A percentile compares a stretch with the other conserved stretches of the same genome.
Evolutionary conservation across 2,113 vertebrate genomes (phyloP).

Genomic region (Cynoglossus semilaevis): DNA sequence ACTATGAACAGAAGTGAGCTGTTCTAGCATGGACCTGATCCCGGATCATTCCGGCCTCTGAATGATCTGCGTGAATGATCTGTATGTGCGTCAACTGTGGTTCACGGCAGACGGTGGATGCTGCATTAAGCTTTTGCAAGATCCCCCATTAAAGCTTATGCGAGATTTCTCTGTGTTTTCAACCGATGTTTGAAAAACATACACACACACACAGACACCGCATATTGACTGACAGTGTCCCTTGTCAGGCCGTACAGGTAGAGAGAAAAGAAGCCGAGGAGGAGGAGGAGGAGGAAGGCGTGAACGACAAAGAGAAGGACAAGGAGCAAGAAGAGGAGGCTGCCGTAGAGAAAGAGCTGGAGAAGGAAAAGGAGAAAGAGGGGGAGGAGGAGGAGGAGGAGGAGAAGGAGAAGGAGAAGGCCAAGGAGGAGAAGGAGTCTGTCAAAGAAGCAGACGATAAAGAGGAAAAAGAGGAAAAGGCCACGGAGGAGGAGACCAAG

Average conservation of each 20-base stretch:
- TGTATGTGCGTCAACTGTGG: background rate
- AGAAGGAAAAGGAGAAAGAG: slow-evolving; percentile 28
- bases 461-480: slow-evolving; percentile 67
- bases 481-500: slow-evolving; percentile 77
- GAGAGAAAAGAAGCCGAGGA: slow-evolving; percentile 72
- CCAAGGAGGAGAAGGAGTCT: slow-evolving; percentile 66
- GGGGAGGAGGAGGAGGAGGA: slow-evolving; percentile 8
- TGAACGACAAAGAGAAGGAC: slow-evolving; percentile 48
- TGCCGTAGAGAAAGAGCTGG: slow-evolving; percentile 34
- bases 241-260: slow-evolving; percentile 75
- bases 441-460: slow-evolving; percentile 60
- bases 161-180: background rate
- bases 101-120: no score
- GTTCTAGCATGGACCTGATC: background rate
- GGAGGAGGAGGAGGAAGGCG: slow-evolving; percentile 73
- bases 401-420: slow-evolving; percentile 43
- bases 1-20: background rate
- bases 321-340: slow-evolving; percentile 45
- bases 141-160: background rate
- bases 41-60: background rate
- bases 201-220: no score
- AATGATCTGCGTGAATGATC: background rate
- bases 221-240: slow-evolving; percentile 8
- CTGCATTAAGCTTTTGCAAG: no score
- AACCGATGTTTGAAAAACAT: no score